A percentile compares a stretch with the other conserved stretches of the same genome.
These are phyloP conservation scores for Calyptommatus sinebrachiatus DNA, from an alignment of 2,113 vertebrate genomes.

Conservation along the genomic window DNA sequence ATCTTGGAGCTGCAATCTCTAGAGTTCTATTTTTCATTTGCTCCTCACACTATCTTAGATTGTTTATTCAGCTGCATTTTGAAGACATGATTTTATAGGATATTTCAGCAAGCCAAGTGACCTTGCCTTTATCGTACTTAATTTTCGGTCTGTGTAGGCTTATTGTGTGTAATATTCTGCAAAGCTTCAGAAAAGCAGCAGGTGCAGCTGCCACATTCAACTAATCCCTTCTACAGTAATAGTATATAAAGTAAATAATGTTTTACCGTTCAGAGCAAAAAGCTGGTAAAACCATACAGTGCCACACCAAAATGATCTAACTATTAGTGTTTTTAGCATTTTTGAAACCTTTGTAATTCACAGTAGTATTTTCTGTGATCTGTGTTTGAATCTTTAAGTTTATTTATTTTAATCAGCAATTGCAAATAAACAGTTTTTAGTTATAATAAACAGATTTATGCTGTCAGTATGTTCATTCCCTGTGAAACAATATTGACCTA, in stretches of 20 bases:
- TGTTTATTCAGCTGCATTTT: neutral
- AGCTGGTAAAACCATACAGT: neutral
- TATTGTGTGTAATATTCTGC: neutral
- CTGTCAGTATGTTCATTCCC: too few relatives aligned
- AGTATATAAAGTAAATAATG: conserved; percentile 25
- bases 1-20: neutral
- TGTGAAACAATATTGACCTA: too few relatives aligned
- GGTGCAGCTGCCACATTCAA: neutral
- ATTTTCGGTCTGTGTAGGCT: neutral
- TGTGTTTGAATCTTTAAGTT: neutral
- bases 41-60: neutral
- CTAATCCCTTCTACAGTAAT: neutral
- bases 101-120: neutral
- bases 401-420: too few relatives aligned
- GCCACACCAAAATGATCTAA: neutral
- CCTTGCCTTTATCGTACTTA: neutral
- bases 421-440: too few relatives aligned
- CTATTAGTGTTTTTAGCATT: neutral
- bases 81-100: neutral
- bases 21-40: neutral
- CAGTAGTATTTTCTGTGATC: neutral
- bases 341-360: neutral
- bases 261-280: neutral
- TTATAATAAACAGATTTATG: too few relatives aligned
- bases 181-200: neutral